These are phyloP conservation scores for Notiomystis cincta DNA, from an alignment of 2,113 vertebrate genomes.

Conservation along the genomic window DNA sequence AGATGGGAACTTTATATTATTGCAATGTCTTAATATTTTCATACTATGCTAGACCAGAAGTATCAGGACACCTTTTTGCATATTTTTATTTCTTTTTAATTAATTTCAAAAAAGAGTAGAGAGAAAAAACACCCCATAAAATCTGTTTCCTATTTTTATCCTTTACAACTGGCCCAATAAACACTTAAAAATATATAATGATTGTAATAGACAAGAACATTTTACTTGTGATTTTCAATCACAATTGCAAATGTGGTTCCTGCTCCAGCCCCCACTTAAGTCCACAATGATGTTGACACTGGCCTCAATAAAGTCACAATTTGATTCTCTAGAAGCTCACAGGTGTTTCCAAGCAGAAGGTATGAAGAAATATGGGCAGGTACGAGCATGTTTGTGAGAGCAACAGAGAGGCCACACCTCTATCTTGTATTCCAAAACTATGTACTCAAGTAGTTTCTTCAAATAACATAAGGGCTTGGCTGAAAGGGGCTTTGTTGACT, in stretches of 20 bases:
- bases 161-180: background rate
- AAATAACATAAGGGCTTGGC: background rate
- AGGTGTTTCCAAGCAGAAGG: background rate
- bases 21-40: background rate
- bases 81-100: background rate
- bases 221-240: background rate
- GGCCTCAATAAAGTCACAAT: background rate
- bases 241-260: background rate
- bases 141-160: background rate
- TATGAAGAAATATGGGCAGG: background rate
- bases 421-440: background rate
- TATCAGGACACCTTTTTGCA: background rate
- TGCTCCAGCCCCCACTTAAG: background rate
- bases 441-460: background rate
- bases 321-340: background rate
- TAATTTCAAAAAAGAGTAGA: background rate
- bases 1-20: background rate
- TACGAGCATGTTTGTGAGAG: background rate
- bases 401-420: background rate
- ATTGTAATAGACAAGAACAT: background rate
- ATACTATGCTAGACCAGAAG: background rate
- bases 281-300: background rate
- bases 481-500: background rate
- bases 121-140: background rate
- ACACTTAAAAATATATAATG: background rate